These are phyloP conservation scores for Heterodera schachtii DNA, from an alignment of 1,140 invertebrate genomes.

Conservation along the genomic window DNA sequence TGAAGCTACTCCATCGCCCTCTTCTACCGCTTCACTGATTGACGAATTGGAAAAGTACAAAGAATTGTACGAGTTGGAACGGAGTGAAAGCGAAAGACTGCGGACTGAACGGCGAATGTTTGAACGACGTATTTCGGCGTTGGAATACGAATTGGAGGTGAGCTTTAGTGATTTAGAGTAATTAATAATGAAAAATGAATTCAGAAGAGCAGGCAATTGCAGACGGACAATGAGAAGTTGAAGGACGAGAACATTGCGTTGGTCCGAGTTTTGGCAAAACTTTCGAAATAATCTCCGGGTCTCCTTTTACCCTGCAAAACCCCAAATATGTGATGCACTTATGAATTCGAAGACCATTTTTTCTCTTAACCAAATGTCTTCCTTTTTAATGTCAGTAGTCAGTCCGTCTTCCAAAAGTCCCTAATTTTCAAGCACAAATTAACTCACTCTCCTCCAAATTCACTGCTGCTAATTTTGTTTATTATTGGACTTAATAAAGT, in stretches of 20 bases:
- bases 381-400: neutral
- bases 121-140: conserved; percentile 45
- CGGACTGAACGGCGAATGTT: conserved; percentile 40
- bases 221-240: conserved; percentile 46
- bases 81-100: conserved; percentile 44
- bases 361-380: neutral
- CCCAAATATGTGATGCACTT: neutral
- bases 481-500: neutral
- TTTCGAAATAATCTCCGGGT: conserved; percentile 37
- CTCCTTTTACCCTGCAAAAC: neutral
- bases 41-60: conserved; percentile 38
- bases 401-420: neutral
- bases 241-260: conserved; percentile 53
- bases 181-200: conserved; percentile 17
- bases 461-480: neutral
- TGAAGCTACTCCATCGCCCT: neutral
- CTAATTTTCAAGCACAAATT: neutral
- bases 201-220: conserved; percentile 52
- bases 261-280: conserved; percentile 44
- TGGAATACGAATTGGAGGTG: conserved; percentile 55
- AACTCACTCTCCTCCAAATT: neutral
- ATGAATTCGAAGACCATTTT: neutral
- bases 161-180: neutral
- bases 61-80: conserved; percentile 44
- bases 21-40: conserved; percentile 1